These are phyloP conservation scores for Tragopan temminckii DNA, from an alignment of 2,797 vertebrate genomes.

Conservation along the genomic window DNA sequence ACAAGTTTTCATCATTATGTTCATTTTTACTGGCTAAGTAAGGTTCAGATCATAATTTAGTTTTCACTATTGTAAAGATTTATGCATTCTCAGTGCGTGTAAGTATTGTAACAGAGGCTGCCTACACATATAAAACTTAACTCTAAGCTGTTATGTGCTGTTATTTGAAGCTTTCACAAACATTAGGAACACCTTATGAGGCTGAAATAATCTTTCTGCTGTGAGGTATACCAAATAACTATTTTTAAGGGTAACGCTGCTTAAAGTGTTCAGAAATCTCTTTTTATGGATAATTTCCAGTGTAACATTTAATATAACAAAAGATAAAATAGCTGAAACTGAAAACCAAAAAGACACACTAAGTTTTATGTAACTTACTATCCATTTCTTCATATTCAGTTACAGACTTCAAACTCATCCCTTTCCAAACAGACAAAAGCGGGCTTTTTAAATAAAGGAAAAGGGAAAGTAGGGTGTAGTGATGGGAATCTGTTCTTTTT, in stretches of 20 bases:
- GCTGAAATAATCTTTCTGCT: not conserved
- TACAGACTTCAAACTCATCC: not conserved
- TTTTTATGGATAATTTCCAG: not conserved
- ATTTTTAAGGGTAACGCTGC: not conserved
- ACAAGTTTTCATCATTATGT: not conserved
- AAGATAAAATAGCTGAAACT: conserved; percentile 16
- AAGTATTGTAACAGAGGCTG: not conserved
- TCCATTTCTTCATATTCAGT: not conserved
- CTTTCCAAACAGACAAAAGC: not conserved
- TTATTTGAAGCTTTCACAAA: not conserved
- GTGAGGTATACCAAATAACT: not conserved
- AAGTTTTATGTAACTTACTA: not conserved
- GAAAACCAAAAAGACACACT: not conserved
- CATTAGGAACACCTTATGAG: not conserved
- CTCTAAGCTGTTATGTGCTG: not conserved
- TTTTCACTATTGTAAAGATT: not conserved
- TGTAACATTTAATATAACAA: not conserved
- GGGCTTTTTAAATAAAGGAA: not conserved
- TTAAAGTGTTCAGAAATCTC: not conserved
- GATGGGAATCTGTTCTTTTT: not conserved
- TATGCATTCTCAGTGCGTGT: not conserved
- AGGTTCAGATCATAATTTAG: not conserved
- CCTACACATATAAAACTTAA: not conserved
- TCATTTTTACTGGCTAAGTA: not conserved
- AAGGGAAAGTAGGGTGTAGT: not conserved